A percentile compares a stretch with the other conserved stretches of the same genome.
phyloP scores from a whole-genome alignment of 92 coral and sea anemone species.

The Zoanthus gigantus region DNA sequence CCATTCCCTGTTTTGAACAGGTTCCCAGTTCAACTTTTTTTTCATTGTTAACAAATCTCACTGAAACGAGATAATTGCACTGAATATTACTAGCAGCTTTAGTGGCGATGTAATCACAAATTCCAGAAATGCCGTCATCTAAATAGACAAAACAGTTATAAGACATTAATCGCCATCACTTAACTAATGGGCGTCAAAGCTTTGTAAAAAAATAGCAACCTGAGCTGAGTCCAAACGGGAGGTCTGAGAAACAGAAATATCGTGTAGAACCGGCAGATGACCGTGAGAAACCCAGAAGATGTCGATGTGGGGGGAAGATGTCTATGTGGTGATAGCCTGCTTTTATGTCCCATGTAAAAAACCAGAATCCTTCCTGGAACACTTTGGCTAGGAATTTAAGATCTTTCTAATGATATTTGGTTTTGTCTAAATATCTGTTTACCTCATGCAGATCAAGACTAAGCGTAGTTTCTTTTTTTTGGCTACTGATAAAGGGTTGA shows the following conservation, averaged over 20 bases:
- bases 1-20: slow-evolving; percentile 57
- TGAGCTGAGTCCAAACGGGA: slow-evolving; percentile 18
- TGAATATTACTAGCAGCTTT: slow-evolving; percentile 43
- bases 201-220: slow-evolving; percentile 38
- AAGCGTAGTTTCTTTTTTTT: neutral
- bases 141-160: slow-evolving; percentile 59
- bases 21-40: slow-evolving; percentile 37
- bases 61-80: slow-evolving; percentile 1
- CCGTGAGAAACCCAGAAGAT: too few relatives aligned
- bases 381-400: too few relatives aligned
- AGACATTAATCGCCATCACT: slow-evolving; percentile 40
- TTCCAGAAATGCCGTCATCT: slow-evolving; percentile 66
- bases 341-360: slow-evolving; percentile 40
- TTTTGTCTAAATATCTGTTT: too few relatives aligned
- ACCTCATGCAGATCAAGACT: slow-evolving; percentile 8
- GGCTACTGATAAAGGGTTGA: neutral
- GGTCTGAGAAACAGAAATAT: neutral
- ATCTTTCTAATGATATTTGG: too few relatives aligned
- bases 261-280: neutral
- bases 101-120: slow-evolving; percentile 26
- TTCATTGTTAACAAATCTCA: neutral
- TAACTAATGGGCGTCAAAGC: slow-evolving; percentile 39
- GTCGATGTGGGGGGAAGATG: neutral
- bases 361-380: slow-evolving; percentile 11
- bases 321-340: slow-evolving; percentile 22